phyloP scores from a whole-genome alignment of 2,888 invertebrate genomes.

The Dione vanillae region DNA sequence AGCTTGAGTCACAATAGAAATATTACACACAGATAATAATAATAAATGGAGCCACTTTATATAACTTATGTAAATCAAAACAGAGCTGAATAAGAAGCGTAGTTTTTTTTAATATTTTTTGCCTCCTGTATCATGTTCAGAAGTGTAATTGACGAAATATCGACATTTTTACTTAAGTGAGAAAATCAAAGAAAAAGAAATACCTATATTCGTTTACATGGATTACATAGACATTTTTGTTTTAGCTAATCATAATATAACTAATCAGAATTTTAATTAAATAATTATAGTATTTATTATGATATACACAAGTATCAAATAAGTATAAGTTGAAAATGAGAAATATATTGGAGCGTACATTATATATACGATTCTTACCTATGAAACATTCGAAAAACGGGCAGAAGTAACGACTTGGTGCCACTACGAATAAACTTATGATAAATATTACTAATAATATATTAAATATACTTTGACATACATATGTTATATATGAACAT shows the following conservation, averaged over 20 bases:
- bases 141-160: no score
- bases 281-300: not conserved
- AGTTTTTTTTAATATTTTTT: not conserved
- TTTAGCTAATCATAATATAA: not conserved
- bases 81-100: no score
- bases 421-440: conserved; percentile 16
- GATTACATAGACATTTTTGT: no score
- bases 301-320: not conserved
- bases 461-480: not conserved
- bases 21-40: not conserved
- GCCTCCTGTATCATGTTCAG: no score
- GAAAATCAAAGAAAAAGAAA: no score
- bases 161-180: no score
- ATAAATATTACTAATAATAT: conserved; percentile 7
- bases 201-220: no score
- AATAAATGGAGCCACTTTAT: not conserved
- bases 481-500: not conserved
- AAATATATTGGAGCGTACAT: not conserved
- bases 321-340: conserved; percentile 1
- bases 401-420: conserved; percentile 19
- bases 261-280: not conserved
- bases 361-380: conserved; percentile 1
- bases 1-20: conserved; percentile 24
- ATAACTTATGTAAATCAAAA: not conserved
- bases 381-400: conserved; percentile 23